Conservation (phyloP, 2,888 invertebrate species). For the Chloromyia formosa region DNA sequence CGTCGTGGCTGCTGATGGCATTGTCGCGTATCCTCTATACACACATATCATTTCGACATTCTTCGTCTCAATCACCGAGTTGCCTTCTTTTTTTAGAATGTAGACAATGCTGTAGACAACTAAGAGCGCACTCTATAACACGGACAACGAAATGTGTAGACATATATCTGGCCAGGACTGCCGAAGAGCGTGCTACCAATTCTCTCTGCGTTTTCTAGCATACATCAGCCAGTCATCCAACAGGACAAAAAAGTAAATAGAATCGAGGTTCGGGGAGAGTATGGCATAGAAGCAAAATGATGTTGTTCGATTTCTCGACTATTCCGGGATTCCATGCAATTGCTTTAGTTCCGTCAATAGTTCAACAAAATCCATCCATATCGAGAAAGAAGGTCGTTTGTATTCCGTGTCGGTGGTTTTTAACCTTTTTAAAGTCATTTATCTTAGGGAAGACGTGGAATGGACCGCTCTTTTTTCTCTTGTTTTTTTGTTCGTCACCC, state of each 20-base stretch:
- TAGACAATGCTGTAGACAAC: slow-evolving; percentile 25
- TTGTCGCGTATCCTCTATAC: slow-evolving; percentile 26
- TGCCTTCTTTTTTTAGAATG: no score
- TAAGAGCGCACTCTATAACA: slow-evolving; percentile 17
- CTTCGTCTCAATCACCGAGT: not conserved
- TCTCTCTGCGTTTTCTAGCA: not conserved
- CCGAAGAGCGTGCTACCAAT: not conserved
- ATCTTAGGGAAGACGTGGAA: not conserved
- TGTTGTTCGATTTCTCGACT: slow-evolving; percentile 38
- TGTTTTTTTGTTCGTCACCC: no score
- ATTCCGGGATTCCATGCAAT: slow-evolving; percentile 37
- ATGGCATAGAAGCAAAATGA: slow-evolving; percentile 30
- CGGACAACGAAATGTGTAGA: slow-evolving; percentile 27
- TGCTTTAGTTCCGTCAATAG: slow-evolving; percentile 39
- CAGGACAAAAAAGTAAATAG: no score
- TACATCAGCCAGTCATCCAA: no score
- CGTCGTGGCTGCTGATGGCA: slow-evolving; percentile 14
- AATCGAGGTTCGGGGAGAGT: not conserved
- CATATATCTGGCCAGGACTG: no score
- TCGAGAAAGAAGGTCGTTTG: slow-evolving; percentile 17
- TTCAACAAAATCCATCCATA: slow-evolving; percentile 23
- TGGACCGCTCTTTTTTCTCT: not conserved
- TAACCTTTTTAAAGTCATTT: slow-evolving; percentile 3
- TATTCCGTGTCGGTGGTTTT: slow-evolving; percentile 28
- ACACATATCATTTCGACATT: not conserved